Conservation (phyloP, 2,888 invertebrate genomes). For the Chromoteleia sp. region DNA sequence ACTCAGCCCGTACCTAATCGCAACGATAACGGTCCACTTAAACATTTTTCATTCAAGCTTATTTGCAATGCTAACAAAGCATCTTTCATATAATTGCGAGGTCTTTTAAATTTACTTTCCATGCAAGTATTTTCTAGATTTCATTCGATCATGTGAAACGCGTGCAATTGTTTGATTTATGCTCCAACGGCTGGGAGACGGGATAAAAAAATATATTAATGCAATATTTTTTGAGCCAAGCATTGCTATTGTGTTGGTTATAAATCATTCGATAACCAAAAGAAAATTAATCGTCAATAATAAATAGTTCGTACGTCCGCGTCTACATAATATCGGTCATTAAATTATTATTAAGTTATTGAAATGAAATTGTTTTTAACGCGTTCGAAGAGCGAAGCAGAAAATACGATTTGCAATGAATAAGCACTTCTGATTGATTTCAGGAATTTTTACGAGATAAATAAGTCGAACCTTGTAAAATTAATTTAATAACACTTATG, state of each 20-base stretch:
- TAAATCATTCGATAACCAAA: background rate
- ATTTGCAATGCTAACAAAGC: slow-evolving; percentile 11
- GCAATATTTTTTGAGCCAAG: slow-evolving; percentile 6
- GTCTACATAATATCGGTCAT: too few relatives aligned
- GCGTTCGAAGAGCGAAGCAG: too few relatives aligned
- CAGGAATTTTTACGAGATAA: background rate
- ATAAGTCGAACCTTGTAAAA: slow-evolving; percentile 23
- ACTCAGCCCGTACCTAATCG: slow-evolving; percentile 16
- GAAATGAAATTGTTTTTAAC: too few relatives aligned
- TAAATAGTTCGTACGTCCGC: too few relatives aligned
- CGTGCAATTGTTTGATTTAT: slow-evolving; percentile 4
- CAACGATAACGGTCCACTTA: slow-evolving; percentile 10
- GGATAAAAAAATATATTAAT: slow-evolving; percentile 17
- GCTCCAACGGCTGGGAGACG: slow-evolving; percentile 1
- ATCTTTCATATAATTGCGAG: slow-evolving; percentile 4
- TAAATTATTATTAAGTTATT: too few relatives aligned
- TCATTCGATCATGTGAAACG: background rate
- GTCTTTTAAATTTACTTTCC: background rate
- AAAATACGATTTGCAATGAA: too few relatives aligned
- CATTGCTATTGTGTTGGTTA: background rate
- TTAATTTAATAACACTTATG: slow-evolving; percentile 47
- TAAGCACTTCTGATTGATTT: background rate
- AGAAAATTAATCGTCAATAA: background rate
- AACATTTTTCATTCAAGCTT: slow-evolving; percentile 5
- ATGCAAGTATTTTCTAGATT: background rate